Evolutionary conservation across 2,797 vertebrate genomes (phyloP), one percentile per base, ranked within the genome.

Genomic region (Liparis tanakae): DNA sequence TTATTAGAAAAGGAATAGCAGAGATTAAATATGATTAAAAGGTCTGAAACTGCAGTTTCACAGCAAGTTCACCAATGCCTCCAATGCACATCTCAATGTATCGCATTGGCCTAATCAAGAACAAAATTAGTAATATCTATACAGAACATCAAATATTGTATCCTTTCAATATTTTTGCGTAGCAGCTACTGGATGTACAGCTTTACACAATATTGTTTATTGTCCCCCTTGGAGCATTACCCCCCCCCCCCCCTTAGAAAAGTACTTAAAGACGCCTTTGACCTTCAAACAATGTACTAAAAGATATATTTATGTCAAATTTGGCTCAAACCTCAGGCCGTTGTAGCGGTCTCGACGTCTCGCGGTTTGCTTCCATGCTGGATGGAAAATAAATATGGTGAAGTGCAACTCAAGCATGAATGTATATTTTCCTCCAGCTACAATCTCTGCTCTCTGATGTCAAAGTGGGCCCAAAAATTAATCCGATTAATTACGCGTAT

Each of bases 401-500:
- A 70, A 76, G 74, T 57, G 13, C 60, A 79, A 78, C 51, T 71
- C 74, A 81, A 50, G 58, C 75, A 76, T 78, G 65, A 63, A 74
- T 91, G 91, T 94, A 81, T 93, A 92, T 93, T 94, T 94, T 83
- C 73, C 83, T 93, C 81, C 64, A 33, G 70, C 93, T 93, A 76
- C 80, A 71, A 61, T 36, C 44, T 41, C 57, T 0, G 58, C 67
- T 59, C 82, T 87, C 81, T 84, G 70, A 85, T 82, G 85, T 87
- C 80, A 81, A 76, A 88, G 84, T 54, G 69, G 68, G 57, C 50
- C 72, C 72, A 70, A 64, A 85, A 88, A 87, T 91, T 82, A 79
- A 85, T 69, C 64, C 65, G 89, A 93, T 92, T 93, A 93, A 94
- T 92, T 90, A 87, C 61, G 89, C 85, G 83, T 78, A 88, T 90